Conservation (phyloP, 1,140 invertebrate species). For the Kradibia gibbosae region DNA sequence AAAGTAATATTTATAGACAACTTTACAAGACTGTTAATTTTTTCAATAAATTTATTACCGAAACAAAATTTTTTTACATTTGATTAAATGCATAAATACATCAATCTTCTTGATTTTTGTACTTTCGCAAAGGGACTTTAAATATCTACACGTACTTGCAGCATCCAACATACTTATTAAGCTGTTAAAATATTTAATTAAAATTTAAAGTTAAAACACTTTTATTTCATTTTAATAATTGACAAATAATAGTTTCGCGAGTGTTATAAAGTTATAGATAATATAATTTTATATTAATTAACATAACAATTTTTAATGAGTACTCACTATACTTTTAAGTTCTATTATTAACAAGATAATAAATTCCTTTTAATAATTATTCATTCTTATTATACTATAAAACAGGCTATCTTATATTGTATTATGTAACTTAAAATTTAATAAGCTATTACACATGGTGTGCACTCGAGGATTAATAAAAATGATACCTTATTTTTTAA, state of each 20-base stretch:
- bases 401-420: constrained; percentile 9
- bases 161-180: background rate
- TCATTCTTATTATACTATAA: constrained; percentile 11
- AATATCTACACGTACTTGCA: background rate
- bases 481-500: background rate
- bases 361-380: constrained; percentile 26
- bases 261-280: background rate
- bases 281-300: constrained; percentile 6
- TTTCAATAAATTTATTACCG: constrained; percentile 11
- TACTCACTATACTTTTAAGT: constrained; percentile 5
- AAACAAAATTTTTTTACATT: constrained; percentile 16
- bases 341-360: constrained; percentile 19
- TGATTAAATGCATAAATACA: constrained; percentile 14
- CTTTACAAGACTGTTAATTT: background rate
- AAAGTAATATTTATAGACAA: too few species aligned
- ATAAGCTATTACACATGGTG: background rate
- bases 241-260: constrained; percentile 15
- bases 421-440: background rate
- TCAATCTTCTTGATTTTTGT: background rate
- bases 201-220: background rate
- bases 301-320: constrained; percentile 9
- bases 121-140: constrained; percentile 22
- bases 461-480: background rate
- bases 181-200: constrained; percentile 9
- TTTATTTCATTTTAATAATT: background rate